Evolutionary conservation across 2,113 vertebrate species (phyloP), one percentile per base, ranked within the genome.

Genomic region (Myotis davidii): DNA sequence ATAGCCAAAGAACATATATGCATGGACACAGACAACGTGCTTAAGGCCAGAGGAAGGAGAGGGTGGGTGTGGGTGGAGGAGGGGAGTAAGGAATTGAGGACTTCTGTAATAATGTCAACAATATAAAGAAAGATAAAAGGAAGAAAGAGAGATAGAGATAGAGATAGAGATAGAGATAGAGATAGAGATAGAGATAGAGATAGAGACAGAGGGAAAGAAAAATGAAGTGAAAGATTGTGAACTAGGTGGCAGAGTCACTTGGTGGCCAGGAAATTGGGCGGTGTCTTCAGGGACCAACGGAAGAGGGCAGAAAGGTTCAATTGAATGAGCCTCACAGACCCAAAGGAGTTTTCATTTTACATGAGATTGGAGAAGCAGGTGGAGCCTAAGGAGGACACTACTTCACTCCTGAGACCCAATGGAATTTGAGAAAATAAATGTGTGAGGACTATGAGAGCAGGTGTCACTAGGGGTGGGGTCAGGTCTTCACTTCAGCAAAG

Each of bases 401-500:
- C 42, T 70, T 83, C 12, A 20, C 18, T 92, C 8, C 27, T 48
- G 52, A 81, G 37, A 21, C 27, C 29, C 59, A 39, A 1, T 52
- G 37, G 45, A 84, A 29, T 72, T 27, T 0, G 2, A 48, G 64
- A 89, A 74, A n/a, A 88, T 86, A 78, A 56, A n/a, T 11, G 4
- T 52, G 52, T 64, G 56, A 70, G 29, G 17, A 48, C 37, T 45
- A 21, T 23, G 52, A 34, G 18, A 86, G 42, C 48, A 39, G 65
- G 5, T 50, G 0, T 89, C n/a, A n/a, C 37, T 13, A n/a, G 34
- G 21, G 9, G 0, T 23, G 39, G 2, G 2, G 7, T 7, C 42
- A 69, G 14, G 42, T 65, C 81, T 93, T 69, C 72, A 77, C 32
- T 39, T 76, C 37, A 69, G 32, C 59, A 37, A 82, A 48, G 54